These are phyloP conservation scores for Chrysolina oricalcia DNA, from an alignment of 2,888 invertebrate species.

Conservation along the genomic window DNA sequence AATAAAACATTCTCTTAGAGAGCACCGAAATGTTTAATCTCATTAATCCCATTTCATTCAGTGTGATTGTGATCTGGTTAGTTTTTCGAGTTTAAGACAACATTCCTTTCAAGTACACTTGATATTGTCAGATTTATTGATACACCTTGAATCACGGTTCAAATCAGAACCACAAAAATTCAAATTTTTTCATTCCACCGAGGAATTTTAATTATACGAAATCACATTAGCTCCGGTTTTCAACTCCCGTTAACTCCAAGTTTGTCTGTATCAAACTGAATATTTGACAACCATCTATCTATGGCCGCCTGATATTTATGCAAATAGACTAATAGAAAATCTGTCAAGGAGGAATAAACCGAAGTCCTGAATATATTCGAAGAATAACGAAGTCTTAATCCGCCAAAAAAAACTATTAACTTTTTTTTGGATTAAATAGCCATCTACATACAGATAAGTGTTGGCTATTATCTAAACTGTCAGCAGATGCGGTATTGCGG, in stretches of 20 bases:
- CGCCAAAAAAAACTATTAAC: slow-evolving; percentile 58
- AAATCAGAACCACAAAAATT: not conserved
- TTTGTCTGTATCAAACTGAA: slow-evolving; percentile 2
- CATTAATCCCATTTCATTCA: no score
- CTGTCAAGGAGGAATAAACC: slow-evolving; percentile 34
- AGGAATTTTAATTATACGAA: not conserved
- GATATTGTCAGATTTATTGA: no score
- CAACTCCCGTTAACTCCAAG: not conserved
- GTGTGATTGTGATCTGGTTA: no score
- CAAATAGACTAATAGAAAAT: slow-evolving; percentile 29
- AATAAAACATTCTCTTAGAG: no score
- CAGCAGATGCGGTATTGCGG: slow-evolving; percentile 60
- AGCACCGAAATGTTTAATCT: no score
- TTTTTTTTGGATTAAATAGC: slow-evolving; percentile 59
- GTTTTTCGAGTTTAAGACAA: no score
- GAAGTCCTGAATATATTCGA: slow-evolving; percentile 52
- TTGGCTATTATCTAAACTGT: slow-evolving; percentile 63
- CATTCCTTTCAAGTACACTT: no score
- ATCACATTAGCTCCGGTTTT: not conserved
- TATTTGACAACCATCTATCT: slow-evolving; percentile 10
- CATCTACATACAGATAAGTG: slow-evolving; percentile 62
- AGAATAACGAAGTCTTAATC: slow-evolving; percentile 52
- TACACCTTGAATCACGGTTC: not conserved
- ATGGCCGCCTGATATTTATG: slow-evolving; percentile 23
- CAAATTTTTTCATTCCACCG: not conserved